These are phyloP conservation scores for Drosophila paulistorum DNA, from an alignment of 1,140 invertebrate genomes.

Conservation along the genomic window DNA sequence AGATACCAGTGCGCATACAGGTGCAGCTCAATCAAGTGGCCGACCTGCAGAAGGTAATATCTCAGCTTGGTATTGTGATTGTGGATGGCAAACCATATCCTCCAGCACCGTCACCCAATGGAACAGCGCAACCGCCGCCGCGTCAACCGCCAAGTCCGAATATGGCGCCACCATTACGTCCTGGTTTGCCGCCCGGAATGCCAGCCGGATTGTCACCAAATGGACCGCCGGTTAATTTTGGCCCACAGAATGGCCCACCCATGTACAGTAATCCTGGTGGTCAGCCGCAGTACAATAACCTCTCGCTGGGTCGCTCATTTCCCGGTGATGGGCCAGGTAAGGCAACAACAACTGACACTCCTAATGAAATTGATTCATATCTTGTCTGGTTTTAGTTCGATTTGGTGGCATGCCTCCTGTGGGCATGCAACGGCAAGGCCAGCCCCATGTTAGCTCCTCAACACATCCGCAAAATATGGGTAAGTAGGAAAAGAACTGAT, in stretches of 20 bases:
- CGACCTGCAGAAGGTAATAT: slow-evolving; percentile 90
- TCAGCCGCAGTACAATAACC: slow-evolving; percentile 79
- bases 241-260: slow-evolving; percentile 74
- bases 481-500: slow-evolving; percentile 38
- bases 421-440: slow-evolving; percentile 79
- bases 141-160: slow-evolving; percentile 83
- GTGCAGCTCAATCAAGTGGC: slow-evolving; percentile 90
- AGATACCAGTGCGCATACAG: slow-evolving; percentile 91
- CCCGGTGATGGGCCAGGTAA: slow-evolving; percentile 79
- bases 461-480: slow-evolving; percentile 83
- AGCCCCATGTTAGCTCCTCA: slow-evolving; percentile 82
- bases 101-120: slow-evolving; percentile 67
- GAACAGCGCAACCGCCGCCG: slow-evolving; percentile 69
- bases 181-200: slow-evolving; percentile 76
- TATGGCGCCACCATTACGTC: slow-evolving; percentile 82
- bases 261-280: slow-evolving; percentile 72
- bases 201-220: slow-evolving; percentile 69
- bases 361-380: neutral
- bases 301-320: slow-evolving; percentile 78
- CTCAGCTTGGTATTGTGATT: slow-evolving; percentile 89
- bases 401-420: slow-evolving; percentile 78
- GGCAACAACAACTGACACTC: neutral
- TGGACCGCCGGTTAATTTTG: slow-evolving; percentile 67
- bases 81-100: slow-evolving; percentile 88
- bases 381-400: slow-evolving; percentile 59